Evolutionary conservation across 2,113 vertebrate species (phyloP).

Genomic region (Stegastes partitus): DNA sequence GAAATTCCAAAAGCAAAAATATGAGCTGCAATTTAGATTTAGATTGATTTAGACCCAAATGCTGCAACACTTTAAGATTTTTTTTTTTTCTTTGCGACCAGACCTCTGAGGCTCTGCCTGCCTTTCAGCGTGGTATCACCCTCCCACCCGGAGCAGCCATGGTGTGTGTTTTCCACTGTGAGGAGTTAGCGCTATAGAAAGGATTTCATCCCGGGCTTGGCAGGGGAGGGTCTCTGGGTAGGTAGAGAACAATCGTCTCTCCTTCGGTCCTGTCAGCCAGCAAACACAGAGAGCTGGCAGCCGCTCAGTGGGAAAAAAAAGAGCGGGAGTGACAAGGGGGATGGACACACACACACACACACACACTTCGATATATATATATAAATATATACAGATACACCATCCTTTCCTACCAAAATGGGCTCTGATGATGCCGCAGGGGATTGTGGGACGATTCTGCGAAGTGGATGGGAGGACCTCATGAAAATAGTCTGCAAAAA

Average conservation of each 20-base stretch:
- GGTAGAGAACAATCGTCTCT: constrained; percentile 78
- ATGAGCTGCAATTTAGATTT: too few relatives aligned
- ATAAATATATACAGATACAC: constrained; percentile 5
- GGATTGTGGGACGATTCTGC: constrained; percentile 66
- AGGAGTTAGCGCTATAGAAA: constrained; percentile 71
- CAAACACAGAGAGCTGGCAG: constrained; percentile 84
- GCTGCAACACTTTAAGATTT: too few relatives aligned
- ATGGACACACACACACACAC: constrained; percentile 57
- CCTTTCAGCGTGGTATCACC: constrained; percentile 62
- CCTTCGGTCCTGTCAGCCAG: constrained; percentile 80
- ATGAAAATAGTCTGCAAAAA: constrained; percentile 69
- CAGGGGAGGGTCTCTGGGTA: constrained; percentile 80
- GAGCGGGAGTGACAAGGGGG: constrained; percentile 70
- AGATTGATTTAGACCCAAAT: too few relatives aligned
- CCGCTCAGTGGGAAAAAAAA: constrained; percentile 73
- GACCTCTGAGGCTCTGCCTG: constrained; percentile 59
- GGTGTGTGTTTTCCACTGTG: constrained; percentile 70
- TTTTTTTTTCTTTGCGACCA: constrained; percentile 38
- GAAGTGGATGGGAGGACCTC: constrained; percentile 70
- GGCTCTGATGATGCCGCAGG: constrained; percentile 60
- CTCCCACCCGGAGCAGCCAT: constrained; percentile 67
- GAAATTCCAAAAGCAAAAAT: not conserved
- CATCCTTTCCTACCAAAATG: constrained; percentile 60
- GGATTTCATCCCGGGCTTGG: constrained; percentile 82
- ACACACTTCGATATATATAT: constrained; percentile 7